Percentiles rank a stretch among this genome's conserved stretches.
Conservation (phyloP, 2,888 invertebrate species). For the Caenorhabditis becei region DNA sequence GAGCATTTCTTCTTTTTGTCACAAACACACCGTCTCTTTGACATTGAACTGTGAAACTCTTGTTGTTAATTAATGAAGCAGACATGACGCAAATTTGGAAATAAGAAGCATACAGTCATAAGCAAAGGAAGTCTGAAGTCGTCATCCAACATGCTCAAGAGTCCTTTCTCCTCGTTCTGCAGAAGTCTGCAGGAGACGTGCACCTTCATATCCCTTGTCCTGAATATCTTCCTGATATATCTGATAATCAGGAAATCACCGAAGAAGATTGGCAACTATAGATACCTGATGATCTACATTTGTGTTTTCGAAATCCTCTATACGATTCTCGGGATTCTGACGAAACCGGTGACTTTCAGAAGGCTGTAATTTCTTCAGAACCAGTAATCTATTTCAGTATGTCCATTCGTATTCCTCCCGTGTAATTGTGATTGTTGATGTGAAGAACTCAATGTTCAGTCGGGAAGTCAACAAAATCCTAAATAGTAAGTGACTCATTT, state of each 20-base stretch:
- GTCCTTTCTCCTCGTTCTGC: slow-evolving; percentile 38
- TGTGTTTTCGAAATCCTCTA: slow-evolving; percentile 50
- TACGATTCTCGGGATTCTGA: slow-evolving; percentile 34
- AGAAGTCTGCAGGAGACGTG: slow-evolving; percentile 31
- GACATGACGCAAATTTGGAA: neutral
- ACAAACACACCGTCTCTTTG: neutral
- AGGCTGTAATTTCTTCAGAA: neutral
- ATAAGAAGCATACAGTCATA: neutral
- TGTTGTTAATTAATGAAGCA: neutral
- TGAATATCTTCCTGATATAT: slow-evolving; percentile 28
- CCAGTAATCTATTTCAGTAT: slow-evolving; percentile 14
- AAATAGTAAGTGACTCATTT: slow-evolving; percentile 18
- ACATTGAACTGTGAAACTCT: neutral
- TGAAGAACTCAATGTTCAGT: slow-evolving; percentile 39
- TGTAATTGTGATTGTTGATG: slow-evolving; percentile 42
- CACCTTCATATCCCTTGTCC: slow-evolving; percentile 23
- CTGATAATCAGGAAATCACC: slow-evolving; percentile 43
- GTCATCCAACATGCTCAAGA: slow-evolving; percentile 28
- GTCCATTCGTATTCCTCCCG: slow-evolving; percentile 39
- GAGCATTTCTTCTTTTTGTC: neutral
- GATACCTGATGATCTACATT: slow-evolving; percentile 51
- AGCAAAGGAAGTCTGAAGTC: neutral
- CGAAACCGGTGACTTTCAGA: slow-evolving; percentile 49
- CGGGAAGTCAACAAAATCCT: slow-evolving; percentile 30
- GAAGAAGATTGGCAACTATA: slow-evolving; percentile 45